Evolutionary conservation across 92 coral and sea anemone genomes (phyloP).

Genomic region (Galaxea fascicularis): DNA sequence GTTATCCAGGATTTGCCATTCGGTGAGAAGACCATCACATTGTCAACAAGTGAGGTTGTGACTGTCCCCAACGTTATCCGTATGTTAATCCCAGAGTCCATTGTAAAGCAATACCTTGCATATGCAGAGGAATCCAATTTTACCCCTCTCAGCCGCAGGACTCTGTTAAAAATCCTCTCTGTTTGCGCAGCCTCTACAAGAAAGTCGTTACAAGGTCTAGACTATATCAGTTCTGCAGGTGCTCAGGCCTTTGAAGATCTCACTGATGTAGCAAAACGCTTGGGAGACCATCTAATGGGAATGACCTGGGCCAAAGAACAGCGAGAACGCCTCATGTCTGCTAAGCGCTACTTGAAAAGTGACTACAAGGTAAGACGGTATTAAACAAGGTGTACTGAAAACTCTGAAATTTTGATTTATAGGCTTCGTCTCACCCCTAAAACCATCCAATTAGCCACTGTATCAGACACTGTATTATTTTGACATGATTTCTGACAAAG

Average conservation of each 20-base stretch:
- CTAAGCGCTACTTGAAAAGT: too few relatives aligned
- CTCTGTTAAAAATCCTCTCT: too few relatives aligned
- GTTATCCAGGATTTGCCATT: too few relatives aligned
- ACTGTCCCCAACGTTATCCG: too few relatives aligned
- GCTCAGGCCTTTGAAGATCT: conserved; percentile 68
- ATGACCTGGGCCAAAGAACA: conserved; percentile 44
- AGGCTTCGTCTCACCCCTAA: background rate
- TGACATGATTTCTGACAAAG: too few relatives aligned
- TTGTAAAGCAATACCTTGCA: conserved; percentile 60
- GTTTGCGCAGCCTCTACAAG: too few relatives aligned
- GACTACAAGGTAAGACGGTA: conserved; percentile 49
- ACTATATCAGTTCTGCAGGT: conserved; percentile 62
- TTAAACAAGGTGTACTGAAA: background rate
- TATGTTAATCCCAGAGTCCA: conserved; percentile 61
- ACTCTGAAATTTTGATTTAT: background rate
- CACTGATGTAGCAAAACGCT: conserved; percentile 31
- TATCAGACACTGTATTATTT: too few relatives aligned
- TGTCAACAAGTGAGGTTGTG: too few relatives aligned
- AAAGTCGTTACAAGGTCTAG: too few relatives aligned
- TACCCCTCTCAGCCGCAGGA: conserved; percentile 55
- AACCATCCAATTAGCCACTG: too few relatives aligned
- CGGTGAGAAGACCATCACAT: too few relatives aligned
- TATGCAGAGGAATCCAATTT: conserved; percentile 55
- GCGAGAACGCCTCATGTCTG: too few relatives aligned
- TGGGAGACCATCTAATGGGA: conserved; percentile 36